Conservation (phyloP, 2,797 vertebrate species). For the Alcedo quadribrachys region DNA sequence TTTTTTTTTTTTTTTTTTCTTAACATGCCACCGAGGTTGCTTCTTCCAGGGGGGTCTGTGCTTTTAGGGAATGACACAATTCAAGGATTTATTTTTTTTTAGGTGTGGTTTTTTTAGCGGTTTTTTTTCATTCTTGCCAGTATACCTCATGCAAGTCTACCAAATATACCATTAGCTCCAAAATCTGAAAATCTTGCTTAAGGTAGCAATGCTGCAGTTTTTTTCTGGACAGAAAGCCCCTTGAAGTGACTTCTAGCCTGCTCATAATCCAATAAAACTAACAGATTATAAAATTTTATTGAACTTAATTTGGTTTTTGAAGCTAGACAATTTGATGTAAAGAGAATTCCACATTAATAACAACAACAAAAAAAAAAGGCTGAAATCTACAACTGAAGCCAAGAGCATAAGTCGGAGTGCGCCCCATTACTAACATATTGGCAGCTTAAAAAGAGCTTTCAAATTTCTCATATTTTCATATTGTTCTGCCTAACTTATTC, state of each 20-base stretch:
- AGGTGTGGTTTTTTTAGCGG: too few relatives aligned
- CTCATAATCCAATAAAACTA: neutral
- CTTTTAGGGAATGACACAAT: neutral
- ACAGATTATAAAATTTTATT: neutral
- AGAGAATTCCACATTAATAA: neutral
- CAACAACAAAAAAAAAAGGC: neutral
- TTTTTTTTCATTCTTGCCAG: neutral
- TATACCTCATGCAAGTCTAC: neutral
- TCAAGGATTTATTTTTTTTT: neutral
- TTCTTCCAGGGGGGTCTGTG: too few relatives aligned
- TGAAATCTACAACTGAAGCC: neutral
- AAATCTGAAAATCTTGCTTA: neutral
- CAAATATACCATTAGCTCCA: neutral
- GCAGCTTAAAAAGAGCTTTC: neutral
- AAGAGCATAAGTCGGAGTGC: neutral
- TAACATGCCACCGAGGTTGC: neutral
- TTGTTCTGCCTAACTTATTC: neutral
- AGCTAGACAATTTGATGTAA: neutral
- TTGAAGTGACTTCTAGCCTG: neutral
- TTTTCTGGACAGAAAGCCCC: neutral
- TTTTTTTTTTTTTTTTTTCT: neutral
- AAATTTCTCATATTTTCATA: neutral
- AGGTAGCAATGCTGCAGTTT: neutral
- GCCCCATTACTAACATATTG: neutral
- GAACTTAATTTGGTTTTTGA: neutral